phyloP scores from a whole-genome alignment of 2,888 invertebrate genomes.

The Pyrocoelia pectoralis region DNA sequence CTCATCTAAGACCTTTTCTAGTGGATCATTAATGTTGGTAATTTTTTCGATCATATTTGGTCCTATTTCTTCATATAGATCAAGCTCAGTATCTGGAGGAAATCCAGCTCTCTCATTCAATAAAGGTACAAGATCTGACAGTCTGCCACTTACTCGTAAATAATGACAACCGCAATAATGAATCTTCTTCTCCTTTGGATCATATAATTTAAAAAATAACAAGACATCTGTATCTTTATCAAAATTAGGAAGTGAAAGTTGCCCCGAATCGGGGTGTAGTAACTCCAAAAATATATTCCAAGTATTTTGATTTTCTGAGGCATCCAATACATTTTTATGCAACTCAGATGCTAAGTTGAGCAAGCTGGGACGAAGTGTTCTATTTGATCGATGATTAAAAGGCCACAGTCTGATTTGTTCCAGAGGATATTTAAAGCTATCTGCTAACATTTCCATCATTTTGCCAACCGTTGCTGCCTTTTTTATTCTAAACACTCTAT shows the following conservation, averaged over 20 bases:
- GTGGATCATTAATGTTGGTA: slow-evolving; percentile 79
- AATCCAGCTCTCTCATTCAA: slow-evolving; percentile 90
- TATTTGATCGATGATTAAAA: slow-evolving; percentile 83
- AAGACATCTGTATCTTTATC: slow-evolving; percentile 93
- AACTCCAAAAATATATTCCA: slow-evolving; percentile 92
- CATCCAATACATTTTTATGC: slow-evolving; percentile 76
- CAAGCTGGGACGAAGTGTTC: slow-evolving; percentile 86
- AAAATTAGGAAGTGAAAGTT: slow-evolving; percentile 79
- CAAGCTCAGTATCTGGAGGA: slow-evolving; percentile 82
- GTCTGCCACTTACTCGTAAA: slow-evolving; percentile 85
- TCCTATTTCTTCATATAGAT: slow-evolving; percentile 94
- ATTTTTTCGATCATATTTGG: slow-evolving; percentile 89
- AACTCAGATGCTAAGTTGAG: slow-evolving; percentile 85
- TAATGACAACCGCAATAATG: slow-evolving; percentile 96
- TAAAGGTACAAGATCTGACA: slow-evolving; percentile 85
- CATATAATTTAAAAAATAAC: slow-evolving; percentile 94
- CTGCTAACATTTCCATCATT: slow-evolving; percentile 84
- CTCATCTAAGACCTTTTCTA: slow-evolving; percentile 91
- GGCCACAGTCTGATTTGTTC: slow-evolving; percentile 94
- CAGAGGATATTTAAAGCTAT: slow-evolving; percentile 87
- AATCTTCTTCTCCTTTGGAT: slow-evolving; percentile 89
- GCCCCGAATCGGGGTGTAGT: slow-evolving; percentile 81
- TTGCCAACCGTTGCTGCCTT: slow-evolving; percentile 89
- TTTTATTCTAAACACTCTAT: slow-evolving; percentile 85
- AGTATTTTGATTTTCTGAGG: slow-evolving; percentile 75